Conservation (phyloP, 2,797 vertebrate species). For the Limnodromus scolopaceus region DNA sequence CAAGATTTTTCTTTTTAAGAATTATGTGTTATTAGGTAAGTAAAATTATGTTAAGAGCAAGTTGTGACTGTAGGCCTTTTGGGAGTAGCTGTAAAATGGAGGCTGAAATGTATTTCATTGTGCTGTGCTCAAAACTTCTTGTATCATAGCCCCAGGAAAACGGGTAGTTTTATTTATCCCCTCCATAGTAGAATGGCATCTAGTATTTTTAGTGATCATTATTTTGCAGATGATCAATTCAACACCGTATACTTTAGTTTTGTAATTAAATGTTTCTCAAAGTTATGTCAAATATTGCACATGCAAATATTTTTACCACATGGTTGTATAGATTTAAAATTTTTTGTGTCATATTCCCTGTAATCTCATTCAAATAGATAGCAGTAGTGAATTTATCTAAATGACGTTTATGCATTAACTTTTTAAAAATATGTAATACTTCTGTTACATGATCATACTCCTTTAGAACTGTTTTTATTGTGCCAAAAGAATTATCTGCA, state of each 20-base stretch:
- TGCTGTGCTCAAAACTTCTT: background rate
- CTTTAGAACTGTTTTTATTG: background rate
- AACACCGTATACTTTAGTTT: background rate
- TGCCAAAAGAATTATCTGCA: background rate
- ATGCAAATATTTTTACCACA: background rate
- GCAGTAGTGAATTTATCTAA: background rate
- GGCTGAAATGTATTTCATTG: background rate
- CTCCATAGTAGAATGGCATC: background rate
- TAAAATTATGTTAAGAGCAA: background rate
- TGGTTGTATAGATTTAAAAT: background rate
- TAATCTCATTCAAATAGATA: background rate
- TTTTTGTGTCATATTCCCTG: background rate
- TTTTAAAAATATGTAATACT: background rate
- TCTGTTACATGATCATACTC: background rate
- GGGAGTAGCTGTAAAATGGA: background rate
- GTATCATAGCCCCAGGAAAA: background rate
- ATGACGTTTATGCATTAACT: background rate
- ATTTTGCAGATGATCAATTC: background rate
- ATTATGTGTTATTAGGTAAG: background rate
- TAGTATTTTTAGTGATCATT: background rate
- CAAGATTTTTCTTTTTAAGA: background rate
- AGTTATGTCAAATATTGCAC: background rate
- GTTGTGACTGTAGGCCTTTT: background rate
- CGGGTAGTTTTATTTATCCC: background rate
- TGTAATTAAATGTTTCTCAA: background rate